Base-by-base conservation (phyloP, 2,797 vertebrate genomes). In the Remorina albescens region DNA sequence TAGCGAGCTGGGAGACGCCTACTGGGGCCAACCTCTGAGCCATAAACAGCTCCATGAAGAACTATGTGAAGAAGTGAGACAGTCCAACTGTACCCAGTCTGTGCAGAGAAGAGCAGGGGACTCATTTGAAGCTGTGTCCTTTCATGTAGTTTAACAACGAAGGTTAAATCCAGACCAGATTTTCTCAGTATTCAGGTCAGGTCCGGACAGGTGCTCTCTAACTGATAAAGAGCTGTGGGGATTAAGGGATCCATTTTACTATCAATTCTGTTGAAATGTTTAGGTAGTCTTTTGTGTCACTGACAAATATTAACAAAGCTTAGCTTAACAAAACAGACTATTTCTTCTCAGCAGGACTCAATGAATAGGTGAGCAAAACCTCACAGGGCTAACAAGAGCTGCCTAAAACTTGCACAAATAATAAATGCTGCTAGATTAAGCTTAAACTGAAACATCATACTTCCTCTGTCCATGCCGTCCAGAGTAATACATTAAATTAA, bases 121-220 rank as follows among this genome's bases (percentile, higher is more conserved):
- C 56, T 84, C 49, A 15, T 69, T 79, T 82, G 68, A 28, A 59
- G 58, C 46, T 19, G 12, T 65, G 57, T 88, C 41, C 76, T 83
- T 75, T 81, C 67, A 81, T 75, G 66, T 65, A 71, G 49, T 53
- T 59, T 70, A 86, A 83, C 75, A 85, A 62, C 44, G 58, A 81
- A 78, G 78, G 81, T 83, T 85, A 74, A 86, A 90, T 68, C 82
- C 81, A 91, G 91, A 88, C 87, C 89, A 88, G 91, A 86, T 92
- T 92, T 89, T 58, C 66, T 57, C 70, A n/a, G 81, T 81, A 92
- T 90, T 87, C 82, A 89, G 89, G 91, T 91, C 91, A 92, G 59
- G 75, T 80, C 82, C 47, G 46, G 86, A 90, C 89, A 91, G 90
- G 87, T 92, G 89, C 71, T 79, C 71, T 73, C 67, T 68, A 76